Base-by-base conservation (phyloP, 2,797 vertebrate genomes). In the Macropus fuliginosus region DNA sequence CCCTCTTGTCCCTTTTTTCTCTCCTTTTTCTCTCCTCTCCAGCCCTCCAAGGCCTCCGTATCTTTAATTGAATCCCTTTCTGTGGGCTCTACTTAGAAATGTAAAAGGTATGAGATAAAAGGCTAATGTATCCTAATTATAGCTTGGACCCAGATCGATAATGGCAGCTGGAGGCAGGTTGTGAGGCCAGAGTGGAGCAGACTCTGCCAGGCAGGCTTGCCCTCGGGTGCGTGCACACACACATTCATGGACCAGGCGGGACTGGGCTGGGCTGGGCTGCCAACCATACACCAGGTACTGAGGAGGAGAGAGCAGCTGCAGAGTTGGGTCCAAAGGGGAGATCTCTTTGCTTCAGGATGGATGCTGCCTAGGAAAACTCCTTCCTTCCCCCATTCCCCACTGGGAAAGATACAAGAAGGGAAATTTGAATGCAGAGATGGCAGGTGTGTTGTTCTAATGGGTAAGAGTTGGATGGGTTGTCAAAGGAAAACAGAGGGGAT, bases 121-220 rank as follows among this genome's bases (percentile, higher is more conserved):
- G 91, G 81, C 96, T 96, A 91, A 95, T 96, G 95, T 66, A 93
- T 55, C 95, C 95, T 98, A 93, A 98, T 95, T 97, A 96, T 94
- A 97, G 96, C 90, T 91, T 5, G 0, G 74, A 34, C 50, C 31
- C 24, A 52, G 94, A 94, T 97, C n/a, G 0, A 62, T 96, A 89
- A 91, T 89, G 96, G 92, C 10, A 21, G 0, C 57, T 0, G 11
- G 54, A 46, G 55, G 91, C 91, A 34, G 92, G 16, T 50, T 50
- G 55, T 74, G 2, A 6, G 74, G 40, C 0, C 0, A 56, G 56
- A 92, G 40, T 91, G 10, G 66, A 46, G n/a, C n/a, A 28, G 54
- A 21, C 28, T 40, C n/a, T 40, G 55, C 91, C n/a, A n/a, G 55
- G 55, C 91, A 55, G 27, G 6, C 24, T 8, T 14, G 5, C 21